Evolutionary conservation across 2,113 vertebrate species (phyloP).

Genomic region (Forbesichthys agassizii): DNA sequence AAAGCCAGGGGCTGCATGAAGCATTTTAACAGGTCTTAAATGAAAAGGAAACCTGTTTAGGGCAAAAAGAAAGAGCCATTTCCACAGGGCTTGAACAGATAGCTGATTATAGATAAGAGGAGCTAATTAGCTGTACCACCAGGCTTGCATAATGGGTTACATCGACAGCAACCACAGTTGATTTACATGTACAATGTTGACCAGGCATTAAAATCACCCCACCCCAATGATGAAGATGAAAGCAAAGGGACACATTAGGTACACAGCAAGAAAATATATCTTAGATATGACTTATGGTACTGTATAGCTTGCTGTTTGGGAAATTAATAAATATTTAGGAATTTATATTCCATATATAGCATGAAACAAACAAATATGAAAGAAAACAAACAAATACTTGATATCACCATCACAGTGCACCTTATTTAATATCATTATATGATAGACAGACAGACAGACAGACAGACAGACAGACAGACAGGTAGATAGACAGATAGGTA

Average conservation of each 20-base stretch:
- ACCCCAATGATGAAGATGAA: neutral
- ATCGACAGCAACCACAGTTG: neutral
- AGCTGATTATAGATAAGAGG: neutral
- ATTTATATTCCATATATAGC: neutral
- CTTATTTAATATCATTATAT: neutral
- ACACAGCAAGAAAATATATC: neutral
- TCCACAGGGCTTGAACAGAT: neutral
- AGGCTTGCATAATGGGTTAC: neutral
- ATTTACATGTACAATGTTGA: constrained; percentile 14
- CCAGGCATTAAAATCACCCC: neutral
- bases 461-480: too few relatives aligned
- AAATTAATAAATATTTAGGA: too few relatives aligned
- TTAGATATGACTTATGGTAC: neutral
- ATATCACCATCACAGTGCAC: neutral
- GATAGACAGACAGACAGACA: neutral
- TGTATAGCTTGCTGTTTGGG: too few relatives aligned
- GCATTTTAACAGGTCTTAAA: neutral
- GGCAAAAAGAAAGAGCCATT: neutral
- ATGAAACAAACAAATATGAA: too few relatives aligned
- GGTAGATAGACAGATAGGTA: too few relatives aligned
- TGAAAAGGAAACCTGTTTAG: neutral
- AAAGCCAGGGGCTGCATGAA: too few relatives aligned
- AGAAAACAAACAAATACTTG: neutral
- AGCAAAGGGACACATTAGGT: neutral
- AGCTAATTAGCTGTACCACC: constrained; percentile 6